Evolutionary conservation across 1,140 invertebrate species (phyloP), one percentile per base, ranked within the genome.

Genomic region (Hestina assimilis): DNA sequence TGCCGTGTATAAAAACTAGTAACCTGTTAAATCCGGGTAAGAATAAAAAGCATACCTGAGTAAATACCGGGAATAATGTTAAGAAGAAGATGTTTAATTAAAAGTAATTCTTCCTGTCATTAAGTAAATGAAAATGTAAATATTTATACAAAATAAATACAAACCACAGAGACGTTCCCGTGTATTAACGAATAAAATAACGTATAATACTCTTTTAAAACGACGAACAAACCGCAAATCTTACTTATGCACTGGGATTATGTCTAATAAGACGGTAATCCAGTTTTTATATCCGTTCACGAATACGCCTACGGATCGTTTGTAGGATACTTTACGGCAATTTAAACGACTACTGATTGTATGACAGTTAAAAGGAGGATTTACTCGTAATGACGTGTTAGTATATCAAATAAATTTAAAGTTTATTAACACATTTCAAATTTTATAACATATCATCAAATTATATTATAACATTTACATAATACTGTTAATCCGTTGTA

Each of bases 321-420:
- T 68, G 58, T 66, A 65, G 54, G 56, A 59, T 59, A 70, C 65
- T 83, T 82, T 82, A 85, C 70, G 66, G 64, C 63, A 66, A 70
- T 80, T 82, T 83, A 83, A 82, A 70, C 73, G 68, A 83, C 68
- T 78, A 64, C 69, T 62, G 62, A 70, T 72, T 70, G 28, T 56
- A 48, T 45, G 48, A 69, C 52, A 52, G 28, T 63, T 69, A 58
- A 66, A 61, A 56, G 48, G 48, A 59, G 28, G 52, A 48, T 61
- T 63, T 57, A 29, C 53, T 63, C 47, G 40, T 56, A 41, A 60
- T 59, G 53, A 45, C 23, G 15, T 52, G 47, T 48, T 56, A 63
- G 53, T 61, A 45, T 61, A 45, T 28, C 43, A 21, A 57, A 63
- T 63, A 59, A 57, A 63, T 63, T 53, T n/a, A 9, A 54, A 57